phyloP scores from a whole-genome alignment of 1,140 invertebrate genomes.

The Cyrtorhinus lividipennis region DNA sequence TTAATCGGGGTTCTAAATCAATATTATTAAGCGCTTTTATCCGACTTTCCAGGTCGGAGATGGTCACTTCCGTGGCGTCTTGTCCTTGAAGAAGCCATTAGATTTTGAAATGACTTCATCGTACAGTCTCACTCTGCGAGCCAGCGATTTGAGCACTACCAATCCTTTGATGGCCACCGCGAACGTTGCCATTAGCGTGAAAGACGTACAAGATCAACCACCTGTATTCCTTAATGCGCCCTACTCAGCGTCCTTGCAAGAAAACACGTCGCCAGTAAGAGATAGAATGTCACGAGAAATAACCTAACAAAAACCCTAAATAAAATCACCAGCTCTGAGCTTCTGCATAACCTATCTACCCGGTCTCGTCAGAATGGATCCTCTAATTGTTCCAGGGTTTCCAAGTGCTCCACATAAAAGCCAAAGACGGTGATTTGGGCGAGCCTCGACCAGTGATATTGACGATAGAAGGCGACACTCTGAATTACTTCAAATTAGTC shows the following conservation, averaged over 20 bases:
- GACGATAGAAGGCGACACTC: slow-evolving; percentile 47
- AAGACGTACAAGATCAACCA: slow-evolving; percentile 67
- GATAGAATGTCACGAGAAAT: no score
- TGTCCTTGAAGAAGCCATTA: slow-evolving; percentile 43
- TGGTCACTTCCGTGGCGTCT: slow-evolving; percentile 51
- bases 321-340: no score
- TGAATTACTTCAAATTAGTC: slow-evolving; percentile 49
- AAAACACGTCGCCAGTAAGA: slow-evolving; percentile 48
- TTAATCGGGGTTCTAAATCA: background rate
- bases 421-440: slow-evolving; percentile 61
- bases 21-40: background rate
- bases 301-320: no score
- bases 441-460: slow-evolving; percentile 48
- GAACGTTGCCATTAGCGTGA: slow-evolving; percentile 54
- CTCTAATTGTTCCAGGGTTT: slow-evolving; percentile 36
- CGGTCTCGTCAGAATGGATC: no score
- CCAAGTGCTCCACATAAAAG: slow-evolving; percentile 46
- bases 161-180: slow-evolving; percentile 45
- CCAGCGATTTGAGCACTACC: slow-evolving; percentile 42
- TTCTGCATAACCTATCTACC: no score
- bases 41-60: slow-evolving; percentile 37
- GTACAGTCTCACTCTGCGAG: slow-evolving; percentile 50
- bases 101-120: slow-evolving; percentile 60
- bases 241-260: slow-evolving; percentile 55
- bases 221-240: slow-evolving; percentile 63